Base-by-base conservation (phyloP, 1,140 invertebrate species). In the Myzus persicae region DNA sequence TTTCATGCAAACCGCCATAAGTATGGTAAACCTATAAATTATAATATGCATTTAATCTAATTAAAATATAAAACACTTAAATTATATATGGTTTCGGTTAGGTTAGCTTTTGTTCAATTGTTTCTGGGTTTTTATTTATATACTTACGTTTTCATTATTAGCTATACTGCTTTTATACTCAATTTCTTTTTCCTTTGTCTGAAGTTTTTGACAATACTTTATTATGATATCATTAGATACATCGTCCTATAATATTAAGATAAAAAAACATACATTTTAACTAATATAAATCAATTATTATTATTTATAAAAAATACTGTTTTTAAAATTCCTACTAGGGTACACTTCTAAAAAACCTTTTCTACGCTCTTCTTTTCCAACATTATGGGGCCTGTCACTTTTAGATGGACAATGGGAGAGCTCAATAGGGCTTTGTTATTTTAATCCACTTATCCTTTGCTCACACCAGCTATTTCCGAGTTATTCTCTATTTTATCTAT, bases 181-280 rank as follows among this genome's bases (percentile, higher is more conserved):
- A n/a, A 48, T 84, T 42, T 54, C n/a, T 54, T 85, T 85, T 38
- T 93, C 81, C 59, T 42, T 67, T 42, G 51, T n/a, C 67, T 67
- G 51, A 51, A 85, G 91, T 51, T 93, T 93, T 84, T 84, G 91
- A 51, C 67, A 82, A 54, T 93, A 84, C 51, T 85, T 93, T n/a
- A 93, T 85, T 85, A 93, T 85, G 1, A 85, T 14, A 42, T 93
- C 91, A n/a, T 38, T 93, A 20, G 91, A 54, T 42, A 93, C 26
- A 31, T 93, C 46, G 0, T 93, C 91, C 91, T 93, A n/a, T n/a
- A 38, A 76, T n/a, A 76, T 38, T 46, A 89, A 36, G 18, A 48
- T 2, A 90, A 90, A n/a, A n/a, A 90, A 90, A 90, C 36, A 54
- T 22, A 24, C 8, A 24, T 38, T 82, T 38, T 38, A 82, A 22